Evolutionary conservation across 2,113 vertebrate genomes (phyloP).

Genomic region (Mystacornis crossleyi): DNA sequence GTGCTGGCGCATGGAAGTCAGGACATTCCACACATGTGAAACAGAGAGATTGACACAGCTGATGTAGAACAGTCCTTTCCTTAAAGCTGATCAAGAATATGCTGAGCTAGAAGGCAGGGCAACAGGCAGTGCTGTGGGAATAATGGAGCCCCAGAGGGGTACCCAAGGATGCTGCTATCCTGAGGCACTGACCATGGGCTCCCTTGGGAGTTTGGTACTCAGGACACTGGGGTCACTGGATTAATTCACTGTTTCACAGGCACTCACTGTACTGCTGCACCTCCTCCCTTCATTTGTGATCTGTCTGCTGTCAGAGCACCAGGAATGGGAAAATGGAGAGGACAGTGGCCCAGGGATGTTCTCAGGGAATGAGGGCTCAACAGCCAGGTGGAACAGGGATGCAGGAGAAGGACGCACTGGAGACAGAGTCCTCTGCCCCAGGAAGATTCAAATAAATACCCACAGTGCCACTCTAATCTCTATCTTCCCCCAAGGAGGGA

Average conservation of each 20-base stretch:
- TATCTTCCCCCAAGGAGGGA: background rate
- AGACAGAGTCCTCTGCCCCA: background rate
- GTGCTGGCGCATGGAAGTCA: background rate
- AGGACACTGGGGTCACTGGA: background rate
- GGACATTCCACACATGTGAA: background rate
- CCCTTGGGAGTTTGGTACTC: background rate
- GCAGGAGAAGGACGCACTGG: background rate
- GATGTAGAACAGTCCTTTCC: background rate
- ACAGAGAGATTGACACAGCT: background rate
- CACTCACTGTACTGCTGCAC: background rate
- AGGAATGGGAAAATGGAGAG: background rate
- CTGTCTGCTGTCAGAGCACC: rapidly evolving
- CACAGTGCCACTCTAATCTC: background rate
- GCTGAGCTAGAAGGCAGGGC: background rate
- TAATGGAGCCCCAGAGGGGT: rapidly evolving
- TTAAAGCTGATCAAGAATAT: background rate
- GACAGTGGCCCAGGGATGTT: background rate
- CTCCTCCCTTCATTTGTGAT: background rate
- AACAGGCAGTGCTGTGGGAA: rapidly evolving
- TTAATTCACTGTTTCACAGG: background rate
- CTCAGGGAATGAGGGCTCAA: rapidly evolving
- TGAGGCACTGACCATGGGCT: background rate
- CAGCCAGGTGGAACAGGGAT: background rate
- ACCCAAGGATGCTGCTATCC: background rate
- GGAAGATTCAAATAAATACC: background rate